A percentile compares a stretch with the other conserved stretches of the same genome.
phyloP scores from a whole-genome alignment of 2,888 invertebrate species.

The Caenorhabditis sp. region DNA sequence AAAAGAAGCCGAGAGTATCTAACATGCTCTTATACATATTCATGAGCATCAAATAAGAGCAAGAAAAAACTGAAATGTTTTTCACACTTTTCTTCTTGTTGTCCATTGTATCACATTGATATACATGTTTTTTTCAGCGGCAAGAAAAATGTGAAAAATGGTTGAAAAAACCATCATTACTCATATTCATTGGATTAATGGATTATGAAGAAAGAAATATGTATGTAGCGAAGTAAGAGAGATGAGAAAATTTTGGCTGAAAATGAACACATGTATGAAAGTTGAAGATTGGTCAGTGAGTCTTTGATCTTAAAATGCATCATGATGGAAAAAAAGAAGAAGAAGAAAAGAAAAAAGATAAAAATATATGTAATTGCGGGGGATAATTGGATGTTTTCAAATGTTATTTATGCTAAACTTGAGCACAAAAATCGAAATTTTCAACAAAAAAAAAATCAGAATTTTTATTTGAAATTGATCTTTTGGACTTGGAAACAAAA shows the following conservation, averaged over 20 bases:
- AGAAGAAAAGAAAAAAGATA: background rate
- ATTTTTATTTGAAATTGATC: too few relatives aligned
- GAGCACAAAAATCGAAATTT: too few relatives aligned
- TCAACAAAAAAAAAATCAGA: background rate
- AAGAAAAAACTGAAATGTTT: background rate
- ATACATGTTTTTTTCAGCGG: too few relatives aligned
- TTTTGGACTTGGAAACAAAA: too few relatives aligned
- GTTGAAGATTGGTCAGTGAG: constrained; percentile 1
- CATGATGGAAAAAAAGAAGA: background rate
- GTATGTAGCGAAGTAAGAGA: background rate
- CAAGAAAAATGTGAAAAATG: too few relatives aligned
- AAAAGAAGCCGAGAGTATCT: too few relatives aligned
- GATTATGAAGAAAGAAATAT: background rate
- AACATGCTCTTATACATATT: background rate
- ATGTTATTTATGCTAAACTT: background rate
- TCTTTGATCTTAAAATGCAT: background rate
- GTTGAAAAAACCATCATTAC: background rate
- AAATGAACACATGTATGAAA: background rate
- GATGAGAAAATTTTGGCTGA: background rate
- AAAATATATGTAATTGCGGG: constrained; percentile 5
- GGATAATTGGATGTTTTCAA: background rate
- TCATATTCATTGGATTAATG: constrained; percentile 1
- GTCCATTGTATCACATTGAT: background rate
- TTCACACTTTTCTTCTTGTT: background rate
- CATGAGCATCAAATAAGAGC: background rate